A percentile compares a stretch with the other conserved stretches of the same genome.
Conservation (phyloP, 1,140 invertebrate genomes). For the Danaus plexippus region DNA sequence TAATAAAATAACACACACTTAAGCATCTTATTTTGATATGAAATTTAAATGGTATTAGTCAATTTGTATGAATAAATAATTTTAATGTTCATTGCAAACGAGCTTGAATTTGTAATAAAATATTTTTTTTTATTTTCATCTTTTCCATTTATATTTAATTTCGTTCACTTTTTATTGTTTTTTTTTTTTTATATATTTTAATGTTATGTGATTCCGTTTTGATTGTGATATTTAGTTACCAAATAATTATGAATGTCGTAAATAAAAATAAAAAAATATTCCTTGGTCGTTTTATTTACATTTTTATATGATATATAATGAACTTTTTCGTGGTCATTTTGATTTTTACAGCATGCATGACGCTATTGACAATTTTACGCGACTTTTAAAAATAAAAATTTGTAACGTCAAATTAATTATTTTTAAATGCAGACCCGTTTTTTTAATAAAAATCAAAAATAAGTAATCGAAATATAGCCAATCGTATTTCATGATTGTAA, state of each 20-base stretch:
- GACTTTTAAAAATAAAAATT: no score
- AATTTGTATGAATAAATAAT: conserved; percentile 30
- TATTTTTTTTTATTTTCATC: no score
- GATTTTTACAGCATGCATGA: no score
- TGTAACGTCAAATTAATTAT: no score
- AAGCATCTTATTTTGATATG: conserved; percentile 24
- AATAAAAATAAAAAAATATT: conserved; percentile 26
- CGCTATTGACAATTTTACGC: no score
- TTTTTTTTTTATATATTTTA: conserved; percentile 24
- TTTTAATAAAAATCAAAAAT: no score
- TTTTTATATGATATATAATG: no score
- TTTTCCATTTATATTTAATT: conserved; percentile 18
- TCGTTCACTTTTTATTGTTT: conserved; percentile 25
- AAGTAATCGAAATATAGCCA: no score
- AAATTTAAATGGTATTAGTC: conserved; percentile 22
- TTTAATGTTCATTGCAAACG: conserved; percentile 23
- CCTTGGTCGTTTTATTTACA: conserved; percentile 9
- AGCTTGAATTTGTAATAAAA: conserved; percentile 27
- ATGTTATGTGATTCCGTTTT: conserved; percentile 21
- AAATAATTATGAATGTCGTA: conserved; percentile 29
- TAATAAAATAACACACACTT: conserved; percentile 29
- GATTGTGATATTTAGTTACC: conserved; percentile 38
- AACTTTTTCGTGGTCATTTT: no score
- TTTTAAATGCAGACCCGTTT: no score
- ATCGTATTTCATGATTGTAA: no score